Evolutionary conservation across 2,113 vertebrate species (phyloP).

Genomic region (Lepus timidus): DNA sequence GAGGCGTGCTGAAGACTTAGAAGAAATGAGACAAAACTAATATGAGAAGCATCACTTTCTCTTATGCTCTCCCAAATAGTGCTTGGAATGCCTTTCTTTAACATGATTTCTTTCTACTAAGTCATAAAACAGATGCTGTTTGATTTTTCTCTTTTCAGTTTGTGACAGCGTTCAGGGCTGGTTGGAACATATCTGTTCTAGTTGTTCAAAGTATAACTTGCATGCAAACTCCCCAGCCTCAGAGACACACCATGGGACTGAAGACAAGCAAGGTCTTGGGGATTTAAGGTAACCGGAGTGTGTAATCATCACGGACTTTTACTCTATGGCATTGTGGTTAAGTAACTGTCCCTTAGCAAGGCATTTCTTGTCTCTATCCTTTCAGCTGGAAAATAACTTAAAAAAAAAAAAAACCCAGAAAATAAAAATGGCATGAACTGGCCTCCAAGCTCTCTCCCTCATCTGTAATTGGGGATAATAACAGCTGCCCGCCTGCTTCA

Average conservation of each 20-base stretch:
- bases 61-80: not conserved
- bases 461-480: not conserved
- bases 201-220: not conserved
- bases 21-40: not conserved
- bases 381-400: not conserved
- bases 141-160: conserved; percentile 14
- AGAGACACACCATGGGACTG: not conserved
- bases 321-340: rapidly evolving
- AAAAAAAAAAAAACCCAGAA: not conserved
- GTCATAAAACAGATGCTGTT: not conserved
- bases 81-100: not conserved
- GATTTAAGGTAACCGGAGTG: not conserved
- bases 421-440: not conserved
- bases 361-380: not conserved
- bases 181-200: not conserved
- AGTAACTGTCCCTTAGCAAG: not conserved
- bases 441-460: not conserved
- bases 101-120: not conserved
- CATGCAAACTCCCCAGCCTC: not conserved
- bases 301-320: not conserved
- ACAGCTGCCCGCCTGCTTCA: not conserved
- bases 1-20: not conserved
- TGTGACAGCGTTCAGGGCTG: not conserved
- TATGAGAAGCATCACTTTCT: not conserved
- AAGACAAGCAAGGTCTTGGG: not conserved